phyloP scores from a whole-genome alignment of 2,113 vertebrate species.

The Pterocles orientalis region DNA sequence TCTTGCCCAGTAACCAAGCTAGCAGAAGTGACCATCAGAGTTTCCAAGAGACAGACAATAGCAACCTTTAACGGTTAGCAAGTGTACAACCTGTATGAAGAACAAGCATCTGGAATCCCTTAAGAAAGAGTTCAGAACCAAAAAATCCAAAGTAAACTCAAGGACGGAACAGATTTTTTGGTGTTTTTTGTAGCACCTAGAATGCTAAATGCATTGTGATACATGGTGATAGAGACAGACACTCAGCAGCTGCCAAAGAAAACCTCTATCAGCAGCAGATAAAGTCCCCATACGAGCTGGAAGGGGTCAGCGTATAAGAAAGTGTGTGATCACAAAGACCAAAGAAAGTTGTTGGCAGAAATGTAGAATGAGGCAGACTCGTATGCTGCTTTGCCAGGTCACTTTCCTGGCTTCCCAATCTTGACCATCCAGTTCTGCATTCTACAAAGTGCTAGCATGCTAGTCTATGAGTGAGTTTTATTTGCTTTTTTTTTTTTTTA shows the following conservation, averaged over 20 bases:
- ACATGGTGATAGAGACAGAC: background rate
- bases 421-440: background rate
- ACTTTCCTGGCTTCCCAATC: background rate
- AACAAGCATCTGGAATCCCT: background rate
- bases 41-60: background rate
- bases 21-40: background rate
- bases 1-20: background rate
- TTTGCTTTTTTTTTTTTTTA: background rate
- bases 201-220: background rate
- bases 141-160: background rate
- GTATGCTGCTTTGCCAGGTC: background rate
- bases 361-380: background rate
- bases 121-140: background rate
- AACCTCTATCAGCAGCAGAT: background rate
- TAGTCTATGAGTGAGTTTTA: background rate
- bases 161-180: background rate
- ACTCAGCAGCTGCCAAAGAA: background rate
- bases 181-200: background rate
- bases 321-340: background rate
- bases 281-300: background rate
- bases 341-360: background rate
- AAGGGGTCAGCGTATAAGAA: background rate
- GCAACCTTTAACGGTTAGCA: background rate
- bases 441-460: background rate
- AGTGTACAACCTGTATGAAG: background rate